Base-by-base conservation (phyloP, 2,113 vertebrate genomes). In the Bungarus multicinctus region DNA sequence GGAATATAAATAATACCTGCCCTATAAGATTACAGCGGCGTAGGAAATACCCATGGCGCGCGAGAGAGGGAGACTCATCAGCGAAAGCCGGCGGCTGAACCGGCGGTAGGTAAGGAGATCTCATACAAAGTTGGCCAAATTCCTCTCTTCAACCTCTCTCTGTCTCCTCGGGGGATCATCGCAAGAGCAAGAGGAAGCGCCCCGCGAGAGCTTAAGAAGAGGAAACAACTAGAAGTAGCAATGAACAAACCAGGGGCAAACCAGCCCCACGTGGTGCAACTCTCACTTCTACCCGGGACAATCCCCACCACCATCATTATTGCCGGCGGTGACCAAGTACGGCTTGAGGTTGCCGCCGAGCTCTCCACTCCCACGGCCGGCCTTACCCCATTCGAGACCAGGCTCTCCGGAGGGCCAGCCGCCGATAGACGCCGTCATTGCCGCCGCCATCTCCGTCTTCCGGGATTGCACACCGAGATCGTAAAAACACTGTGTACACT, bases 351-450 rank as follows among this genome's bases (percentile, higher is more conserved):
- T 22, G 16, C 52, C 52, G n/a, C 52, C 18, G 30, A 23, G 22
- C 30, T 18, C 53, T 55, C 22, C 12, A 2, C 5, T 9, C 39
- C 30, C 50, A 2, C 12, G 57, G 2, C 50, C 10, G 4, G 6
- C 60, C 89, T 96, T 74, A 96, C 96, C 96, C 96, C 96, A 96
- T 43, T 97, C 96, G 1, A 94, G 85, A 34, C 94, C 91, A 3
- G 55, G 34, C 2, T 90, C 96, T 74, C 27, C 60, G 30, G 92
- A 39, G 69, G 93, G 94, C 92, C 91, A 94, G 47, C 95, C 95
- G 0, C 74, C 91, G 39, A 90, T 45, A 0, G 53, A 54, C 50
- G 91, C 94, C 88, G 95, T 94, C 96, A 96, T 94, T 43, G n/a
- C 2, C 0, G 88, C 69, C 1, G 69, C 30, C 54, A n/a, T 10